These are phyloP conservation scores for Cantharis rustica DNA, from an alignment of 2,888 invertebrate species.

Conservation along the genomic window DNA sequence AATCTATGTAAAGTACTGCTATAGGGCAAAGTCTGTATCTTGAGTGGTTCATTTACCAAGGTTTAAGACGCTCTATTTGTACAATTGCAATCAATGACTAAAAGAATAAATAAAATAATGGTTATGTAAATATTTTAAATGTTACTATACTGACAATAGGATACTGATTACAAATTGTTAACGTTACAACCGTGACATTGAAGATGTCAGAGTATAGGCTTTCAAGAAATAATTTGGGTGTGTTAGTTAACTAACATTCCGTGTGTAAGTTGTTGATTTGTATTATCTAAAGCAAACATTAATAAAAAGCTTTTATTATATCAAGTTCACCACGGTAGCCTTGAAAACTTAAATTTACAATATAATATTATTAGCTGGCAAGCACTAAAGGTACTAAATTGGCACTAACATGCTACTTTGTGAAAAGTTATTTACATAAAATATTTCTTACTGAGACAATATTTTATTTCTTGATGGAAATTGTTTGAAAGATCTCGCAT, in stretches of 20 bases:
- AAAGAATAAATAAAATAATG: not conserved
- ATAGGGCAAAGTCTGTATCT: not conserved
- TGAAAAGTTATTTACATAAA: not conserved
- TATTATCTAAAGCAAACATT: not conserved
- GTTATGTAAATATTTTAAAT: not conserved
- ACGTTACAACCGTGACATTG: not conserved
- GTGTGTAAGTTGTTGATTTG: not conserved
- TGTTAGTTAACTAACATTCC: not conserved
- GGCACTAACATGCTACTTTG: not conserved
- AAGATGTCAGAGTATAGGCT: not conserved
- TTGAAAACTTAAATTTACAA: not conserved
- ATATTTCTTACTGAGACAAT: not conserved
- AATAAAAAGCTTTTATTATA: not conserved
- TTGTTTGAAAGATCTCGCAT: not conserved
- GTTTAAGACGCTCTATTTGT: not conserved
- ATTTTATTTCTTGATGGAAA: not conserved
- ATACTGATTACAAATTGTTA: not conserved
- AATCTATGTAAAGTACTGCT: conserved; percentile 12
- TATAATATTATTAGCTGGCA: not conserved
- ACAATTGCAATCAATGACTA: not conserved
- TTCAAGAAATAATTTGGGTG: not conserved
- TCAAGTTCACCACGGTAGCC: not conserved
- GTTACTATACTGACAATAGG: not conserved
- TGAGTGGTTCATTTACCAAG: not conserved
- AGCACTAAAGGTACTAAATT: not conserved